Base-by-base conservation (phyloP, 2,113 vertebrate genomes). In the Cisticola juncidis region DNA sequence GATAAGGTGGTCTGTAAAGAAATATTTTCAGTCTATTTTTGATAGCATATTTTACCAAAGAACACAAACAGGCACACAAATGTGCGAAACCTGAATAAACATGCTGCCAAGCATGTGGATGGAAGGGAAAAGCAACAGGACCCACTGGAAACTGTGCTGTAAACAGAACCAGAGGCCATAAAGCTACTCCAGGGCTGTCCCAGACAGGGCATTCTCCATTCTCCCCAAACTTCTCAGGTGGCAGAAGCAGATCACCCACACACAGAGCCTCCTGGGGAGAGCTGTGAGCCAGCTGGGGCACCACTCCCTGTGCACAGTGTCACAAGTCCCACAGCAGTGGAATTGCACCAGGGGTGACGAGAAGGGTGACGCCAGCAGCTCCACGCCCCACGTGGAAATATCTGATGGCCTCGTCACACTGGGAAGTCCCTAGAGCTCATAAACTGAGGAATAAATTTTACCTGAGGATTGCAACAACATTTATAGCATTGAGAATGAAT, bases 221-320 rank as follows among this genome's bases (percentile, higher is more conserved):
- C 44, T 48, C 33, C 69, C 78, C 65, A 4, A 12, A 11, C 35
- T 47, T 64, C 64, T 81, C 76, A 86, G 86, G 79, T 65, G 85
- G 62, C 53, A 45, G 10, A 5, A 10, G 40, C 72, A 92, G 76
- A 86, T 33, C 78, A 87, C 61, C 71, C 58, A 53, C 82, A 66
- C 58, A 21, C 4, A 60, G 61, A n/a, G 50, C 25, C 40, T 82
- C 0, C 0, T 2, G 5, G n/a, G 48, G n/a, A 68, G 40, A n/a
- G 2, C 48, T 33, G 31, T 26, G 31, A 25, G 14, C 54, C n/a
- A 29, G 44, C n/a, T 45, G 6, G 51, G 60, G 38, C 24, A 29
- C 48, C 74, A 29, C 26, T 71, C 61, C 60, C 23, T 68, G 36
- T 28, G 31, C 2, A 14, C 11, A 21, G n/a, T 21, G 71, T 35